Conservation (phyloP, 2,113 vertebrate genomes). For the Lamprotornis superbus region DNA sequence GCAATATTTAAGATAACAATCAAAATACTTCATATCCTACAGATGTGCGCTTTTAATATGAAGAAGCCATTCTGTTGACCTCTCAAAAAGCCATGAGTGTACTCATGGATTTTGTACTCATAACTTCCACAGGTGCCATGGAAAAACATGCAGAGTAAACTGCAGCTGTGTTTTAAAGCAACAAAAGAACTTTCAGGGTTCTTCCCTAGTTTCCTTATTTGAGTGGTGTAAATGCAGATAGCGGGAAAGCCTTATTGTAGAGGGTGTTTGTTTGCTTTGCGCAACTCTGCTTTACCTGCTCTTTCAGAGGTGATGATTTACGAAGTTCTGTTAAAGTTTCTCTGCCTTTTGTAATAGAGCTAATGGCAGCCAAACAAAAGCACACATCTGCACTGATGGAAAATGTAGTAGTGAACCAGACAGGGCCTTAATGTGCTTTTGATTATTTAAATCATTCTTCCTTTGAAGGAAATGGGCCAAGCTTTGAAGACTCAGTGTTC, state of each 20-base stretch:
- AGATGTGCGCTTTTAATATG: not conserved
- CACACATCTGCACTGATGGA: not conserved
- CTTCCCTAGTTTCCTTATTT: not conserved
- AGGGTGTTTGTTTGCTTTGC: not conserved
- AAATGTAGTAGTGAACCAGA: not conserved
- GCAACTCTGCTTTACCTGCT: not conserved
- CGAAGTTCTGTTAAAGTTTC: slow-evolving; percentile 4
- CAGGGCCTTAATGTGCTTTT: not conserved
- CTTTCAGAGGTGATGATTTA: slow-evolving; percentile 32
- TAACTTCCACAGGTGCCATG: not conserved
- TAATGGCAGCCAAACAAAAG: not conserved
- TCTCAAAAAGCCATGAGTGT: not conserved
- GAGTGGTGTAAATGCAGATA: not conserved
- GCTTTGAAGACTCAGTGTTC: not conserved
- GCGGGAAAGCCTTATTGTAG: not conserved
- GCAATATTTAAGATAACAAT: not conserved
- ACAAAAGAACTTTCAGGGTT: not conserved
- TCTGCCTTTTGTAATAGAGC: not conserved
- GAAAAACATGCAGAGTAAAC: not conserved
- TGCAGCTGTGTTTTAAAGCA: not conserved
- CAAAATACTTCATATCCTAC: not conserved
- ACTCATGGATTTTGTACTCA: not conserved
- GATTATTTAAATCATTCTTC: not conserved
- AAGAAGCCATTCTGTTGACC: not conserved
- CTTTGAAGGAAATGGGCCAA: not conserved